Evolutionary conservation across 2,113 vertebrate genomes (phyloP).

Genomic region (Narcine bancroftii): DNA sequence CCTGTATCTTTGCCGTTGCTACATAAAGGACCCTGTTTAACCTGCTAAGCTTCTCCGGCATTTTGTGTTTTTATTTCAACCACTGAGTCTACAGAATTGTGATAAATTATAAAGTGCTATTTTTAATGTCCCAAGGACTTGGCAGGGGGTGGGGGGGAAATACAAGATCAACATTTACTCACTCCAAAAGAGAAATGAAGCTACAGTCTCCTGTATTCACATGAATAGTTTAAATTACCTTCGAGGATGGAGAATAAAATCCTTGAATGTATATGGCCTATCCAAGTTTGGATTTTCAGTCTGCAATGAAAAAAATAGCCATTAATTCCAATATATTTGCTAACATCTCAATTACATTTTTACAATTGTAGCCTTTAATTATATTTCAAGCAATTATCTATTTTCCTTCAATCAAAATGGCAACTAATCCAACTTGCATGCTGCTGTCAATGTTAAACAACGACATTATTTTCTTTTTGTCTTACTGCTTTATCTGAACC

Average conservation of each 20-base stretch:
- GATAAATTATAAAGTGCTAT: not conserved
- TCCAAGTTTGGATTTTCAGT: slow-evolving; percentile 87
- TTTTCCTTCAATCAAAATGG: not conserved
- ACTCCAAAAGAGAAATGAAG: not conserved
- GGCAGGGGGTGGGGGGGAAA: too few relatives aligned
- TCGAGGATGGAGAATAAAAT: slow-evolving; percentile 94
- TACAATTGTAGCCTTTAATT: not conserved
- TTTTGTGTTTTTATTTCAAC: too few relatives aligned
- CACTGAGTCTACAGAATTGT: too few relatives aligned
- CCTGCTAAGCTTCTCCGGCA: too few relatives aligned
- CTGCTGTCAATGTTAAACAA: not conserved
- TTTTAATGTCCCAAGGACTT: not conserved
- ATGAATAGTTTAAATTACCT: slow-evolving; percentile 59
- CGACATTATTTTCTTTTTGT: not conserved
- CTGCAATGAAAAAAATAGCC: slow-evolving; percentile 59
- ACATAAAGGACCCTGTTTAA: too few relatives aligned
- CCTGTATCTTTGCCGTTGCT: too few relatives aligned
- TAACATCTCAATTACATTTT: not conserved
- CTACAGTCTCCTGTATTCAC: not conserved
- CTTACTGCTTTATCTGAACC: not conserved
- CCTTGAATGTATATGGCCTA: slow-evolving; percentile 93
- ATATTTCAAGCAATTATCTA: not conserved
- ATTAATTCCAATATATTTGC: not conserved
- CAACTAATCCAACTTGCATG: not conserved
- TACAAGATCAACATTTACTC: not conserved